Evolutionary conservation across 2,888 invertebrate species (phyloP), one percentile per base, ranked within the genome.

Genomic region (Meteorus colon): DNA sequence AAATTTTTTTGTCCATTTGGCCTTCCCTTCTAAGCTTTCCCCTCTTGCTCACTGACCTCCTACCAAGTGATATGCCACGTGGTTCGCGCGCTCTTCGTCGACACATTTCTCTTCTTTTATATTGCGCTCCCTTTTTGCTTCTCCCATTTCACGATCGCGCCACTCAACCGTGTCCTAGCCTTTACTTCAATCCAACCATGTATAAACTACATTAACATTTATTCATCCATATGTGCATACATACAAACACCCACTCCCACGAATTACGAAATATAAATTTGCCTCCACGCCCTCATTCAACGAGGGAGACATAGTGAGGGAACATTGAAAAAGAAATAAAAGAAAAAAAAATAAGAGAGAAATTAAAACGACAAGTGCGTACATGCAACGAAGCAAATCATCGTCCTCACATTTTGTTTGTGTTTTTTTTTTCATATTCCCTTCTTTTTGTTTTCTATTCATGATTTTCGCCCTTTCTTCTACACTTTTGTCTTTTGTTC

Each of bases 331-430:
- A 55, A 67, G 16, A 41, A 41, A 24, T 24, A 24, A 24, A n/a
- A 69, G n/a, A 55, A 48, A 51, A 69, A 34, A 31, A 69, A 27
- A 63, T n/a, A 34, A 8, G 34, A 34, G 34, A 34, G 24, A 41
- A 41, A 12, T 41, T 41, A 27, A 65, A 55, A 67, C 75, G 77
- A 79, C 80, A 81, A 81, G 78, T 81, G 79, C 81, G 77, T 72
- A 69, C 48, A 65, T 19, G 72, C 73, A 73, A 72, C 70, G 41
- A 66, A 71, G 70, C 72, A 59, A 48, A 60, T 68, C 63, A 62
- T 73, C 62, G 72, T 68, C 62, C 63, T 41, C 63, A 69, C 45
- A 34, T 60, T 55, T 63, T 24, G 24, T 24, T 24, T 24, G 0
- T 24, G 24, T 41, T 14, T 48, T 31, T 65, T 6, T 70, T 37